Evolutionary conservation across 2,113 vertebrate species (phyloP).

Genomic region (Meriones unguiculatus): DNA sequence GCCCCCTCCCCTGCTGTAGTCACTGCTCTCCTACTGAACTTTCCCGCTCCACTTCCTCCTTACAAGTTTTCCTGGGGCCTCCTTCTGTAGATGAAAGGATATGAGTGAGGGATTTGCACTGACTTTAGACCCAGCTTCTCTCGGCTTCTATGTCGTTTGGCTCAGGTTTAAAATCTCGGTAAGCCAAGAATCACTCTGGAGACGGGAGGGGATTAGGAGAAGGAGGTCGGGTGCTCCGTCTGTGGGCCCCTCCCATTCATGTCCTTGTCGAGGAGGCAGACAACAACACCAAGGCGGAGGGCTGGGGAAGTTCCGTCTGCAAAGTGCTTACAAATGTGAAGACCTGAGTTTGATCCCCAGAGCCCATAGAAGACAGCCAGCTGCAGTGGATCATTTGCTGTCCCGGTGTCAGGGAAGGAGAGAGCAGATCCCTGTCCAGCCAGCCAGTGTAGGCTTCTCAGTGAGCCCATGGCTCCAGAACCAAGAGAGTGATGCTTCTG

Average conservation of each 20-base stretch:
- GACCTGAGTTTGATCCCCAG: not conserved
- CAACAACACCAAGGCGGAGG: not conserved
- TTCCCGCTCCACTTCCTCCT: not conserved
- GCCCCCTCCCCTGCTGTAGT: not conserved
- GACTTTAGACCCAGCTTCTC: conserved; percentile 20
- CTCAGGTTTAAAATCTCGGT: not conserved
- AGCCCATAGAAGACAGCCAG: not conserved
- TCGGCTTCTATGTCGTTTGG: not conserved
- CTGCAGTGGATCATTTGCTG: too few species aligned
- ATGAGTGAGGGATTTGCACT: not conserved
- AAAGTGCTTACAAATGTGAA: not conserved
- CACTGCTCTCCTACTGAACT: not conserved
- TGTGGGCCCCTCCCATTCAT: not conserved
- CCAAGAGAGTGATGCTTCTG: not conserved
- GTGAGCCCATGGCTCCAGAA: not conserved
- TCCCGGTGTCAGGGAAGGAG: not conserved
- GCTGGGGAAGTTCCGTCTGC: not conserved
- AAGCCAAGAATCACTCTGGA: conserved; percentile 1
- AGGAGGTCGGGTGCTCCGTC: not conserved
- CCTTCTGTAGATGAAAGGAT: not conserved
- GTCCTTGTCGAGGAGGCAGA: not conserved
- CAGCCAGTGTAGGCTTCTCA: not conserved
- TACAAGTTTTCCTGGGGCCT: not conserved
- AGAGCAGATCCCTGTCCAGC: not conserved
- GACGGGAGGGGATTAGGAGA: not conserved